Evolutionary conservation across 2,113 vertebrate species (phyloP).

Genomic region (Melanotaenia duboulayi): DNA sequence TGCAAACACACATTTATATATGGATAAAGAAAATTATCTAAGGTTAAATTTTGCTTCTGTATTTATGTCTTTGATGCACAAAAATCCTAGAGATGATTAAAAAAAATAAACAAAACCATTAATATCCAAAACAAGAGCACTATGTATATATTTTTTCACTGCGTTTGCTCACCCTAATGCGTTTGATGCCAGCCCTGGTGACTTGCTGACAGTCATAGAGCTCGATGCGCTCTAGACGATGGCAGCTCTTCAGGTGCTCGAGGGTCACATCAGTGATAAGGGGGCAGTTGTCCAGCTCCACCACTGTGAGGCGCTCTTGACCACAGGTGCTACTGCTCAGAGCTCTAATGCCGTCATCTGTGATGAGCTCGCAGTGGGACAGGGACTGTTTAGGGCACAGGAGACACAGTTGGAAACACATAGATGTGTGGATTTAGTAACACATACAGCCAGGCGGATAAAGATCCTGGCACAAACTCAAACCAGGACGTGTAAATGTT

Average conservation of each 20-base stretch:
- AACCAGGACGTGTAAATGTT: constrained; percentile 58
- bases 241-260: constrained; percentile 93
- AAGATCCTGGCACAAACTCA: constrained; percentile 23
- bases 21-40: not conserved
- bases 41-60: not conserved
- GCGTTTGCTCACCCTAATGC: constrained; percentile 86
- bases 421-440: constrained; percentile 31
- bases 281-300: constrained; percentile 93
- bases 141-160: not conserved
- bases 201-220: constrained; percentile 94
- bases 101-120: not conserved
- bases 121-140: constrained; percentile 2
- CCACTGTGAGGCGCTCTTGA: constrained; percentile 88
- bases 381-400: constrained; percentile 82
- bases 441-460: not conserved
- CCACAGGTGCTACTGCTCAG: constrained; percentile 91
- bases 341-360: constrained; percentile 92
- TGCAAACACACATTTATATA: no score
- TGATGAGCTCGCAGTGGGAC: constrained; percentile 94
- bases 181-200: constrained; percentile 91
- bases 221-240: constrained; percentile 90
- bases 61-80: not conserved
- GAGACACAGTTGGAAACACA: not conserved
- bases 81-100: no score
- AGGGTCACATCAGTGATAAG: constrained; percentile 91